These are phyloP conservation scores for Alcedo atthis DNA, from an alignment of 2,797 vertebrate species.

Conservation along the genomic window DNA sequence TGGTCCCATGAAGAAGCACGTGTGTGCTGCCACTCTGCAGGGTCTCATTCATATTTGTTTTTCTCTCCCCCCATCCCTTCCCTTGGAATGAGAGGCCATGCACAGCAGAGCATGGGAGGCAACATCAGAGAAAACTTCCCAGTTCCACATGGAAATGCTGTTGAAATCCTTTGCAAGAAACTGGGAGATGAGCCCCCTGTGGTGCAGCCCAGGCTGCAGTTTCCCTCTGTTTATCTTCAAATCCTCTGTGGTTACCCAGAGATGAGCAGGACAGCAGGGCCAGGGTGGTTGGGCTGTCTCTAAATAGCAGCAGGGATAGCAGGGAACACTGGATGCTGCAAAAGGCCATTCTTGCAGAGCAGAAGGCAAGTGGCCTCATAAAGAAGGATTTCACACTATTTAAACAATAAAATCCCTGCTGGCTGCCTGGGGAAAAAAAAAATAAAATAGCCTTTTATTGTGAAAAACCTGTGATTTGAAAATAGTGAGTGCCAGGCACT, in stretches of 20 bases:
- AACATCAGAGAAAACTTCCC: background rate
- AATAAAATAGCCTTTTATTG: background rate
- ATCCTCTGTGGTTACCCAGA: background rate
- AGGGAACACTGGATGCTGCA: background rate
- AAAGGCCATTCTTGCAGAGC: slow-evolving; percentile 4
- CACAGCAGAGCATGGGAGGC: background rate
- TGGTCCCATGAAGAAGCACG: background rate
- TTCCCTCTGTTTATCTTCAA: background rate
- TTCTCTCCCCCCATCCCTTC: background rate
- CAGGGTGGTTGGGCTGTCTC: background rate
- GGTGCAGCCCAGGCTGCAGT: background rate
- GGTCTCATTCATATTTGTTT: rapidly evolving
- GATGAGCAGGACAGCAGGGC: background rate
- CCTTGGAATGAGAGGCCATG: background rate
- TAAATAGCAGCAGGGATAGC: background rate
- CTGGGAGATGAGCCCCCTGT: background rate
- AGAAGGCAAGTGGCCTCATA: slow-evolving; percentile 42
- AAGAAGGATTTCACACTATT: slow-evolving; percentile 63
- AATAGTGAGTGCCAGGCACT: background rate
- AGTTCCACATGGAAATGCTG: background rate
- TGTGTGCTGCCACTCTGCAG: background rate
- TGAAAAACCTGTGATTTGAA: background rate
- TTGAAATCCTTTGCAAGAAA: background rate
- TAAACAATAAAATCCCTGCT: slow-evolving; percentile 41
- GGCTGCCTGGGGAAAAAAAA: background rate